Evolutionary conservation across 1,140 invertebrate species (phyloP).

Genomic region (Tenebrio molitor): DNA sequence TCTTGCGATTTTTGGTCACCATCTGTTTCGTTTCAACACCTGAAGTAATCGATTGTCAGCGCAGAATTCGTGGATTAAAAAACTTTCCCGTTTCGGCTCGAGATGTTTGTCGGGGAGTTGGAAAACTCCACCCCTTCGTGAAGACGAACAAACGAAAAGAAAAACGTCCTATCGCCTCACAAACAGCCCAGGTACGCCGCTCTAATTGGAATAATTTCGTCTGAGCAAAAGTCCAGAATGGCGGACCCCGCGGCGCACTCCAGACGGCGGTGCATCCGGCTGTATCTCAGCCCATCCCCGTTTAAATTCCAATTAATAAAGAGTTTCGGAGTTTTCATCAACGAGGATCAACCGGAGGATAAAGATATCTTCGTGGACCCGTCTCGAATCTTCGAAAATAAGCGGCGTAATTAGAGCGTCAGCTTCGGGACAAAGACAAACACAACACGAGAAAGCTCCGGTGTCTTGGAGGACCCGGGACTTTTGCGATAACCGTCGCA

Average conservation of each 20-base stretch:
- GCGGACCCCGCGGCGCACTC: too few species aligned
- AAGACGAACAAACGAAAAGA: background rate
- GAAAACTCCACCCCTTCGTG: background rate
- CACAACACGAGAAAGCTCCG: background rate
- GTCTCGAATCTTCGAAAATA: slow-evolving; percentile 13
- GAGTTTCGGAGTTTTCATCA: slow-evolving; percentile 15
- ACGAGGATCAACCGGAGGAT: background rate
- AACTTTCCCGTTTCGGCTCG: too few species aligned
- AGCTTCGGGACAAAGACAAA: background rate
- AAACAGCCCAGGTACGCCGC: too few species aligned
- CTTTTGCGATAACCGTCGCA: background rate
- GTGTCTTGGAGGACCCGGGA: background rate
- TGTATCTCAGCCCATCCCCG: too few species aligned
- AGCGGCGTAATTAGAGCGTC: background rate
- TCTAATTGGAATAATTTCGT: too few species aligned
- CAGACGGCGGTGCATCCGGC: too few species aligned
- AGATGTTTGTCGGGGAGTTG: too few species aligned
- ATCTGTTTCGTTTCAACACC: too few species aligned
- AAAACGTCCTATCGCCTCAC: background rate
- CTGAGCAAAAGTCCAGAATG: too few species aligned
- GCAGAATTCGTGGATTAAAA: too few species aligned
- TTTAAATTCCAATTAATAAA: slow-evolving; percentile 26
- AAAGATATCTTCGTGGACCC: background rate
- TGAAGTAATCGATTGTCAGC: too few species aligned
- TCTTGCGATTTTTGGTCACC: too few species aligned